Base-by-base conservation (phyloP, 2,888 invertebrate species). In the Halictus quadricinctus region DNA sequence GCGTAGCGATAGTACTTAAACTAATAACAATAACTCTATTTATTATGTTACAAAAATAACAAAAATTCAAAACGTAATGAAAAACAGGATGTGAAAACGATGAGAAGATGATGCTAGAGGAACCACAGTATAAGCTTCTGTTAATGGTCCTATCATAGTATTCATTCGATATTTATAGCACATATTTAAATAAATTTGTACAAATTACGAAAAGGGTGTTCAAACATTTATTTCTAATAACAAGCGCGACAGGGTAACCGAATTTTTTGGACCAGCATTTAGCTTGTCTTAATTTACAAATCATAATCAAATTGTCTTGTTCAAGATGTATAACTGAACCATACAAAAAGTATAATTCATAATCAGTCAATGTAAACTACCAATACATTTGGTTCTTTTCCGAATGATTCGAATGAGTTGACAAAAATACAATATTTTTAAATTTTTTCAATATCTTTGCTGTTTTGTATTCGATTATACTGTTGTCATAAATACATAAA, bases 151-250 rank as follows among this genome's bases (percentile, higher is more conserved):
- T n/a, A 12, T 58, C 58, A 21, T 58, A n/a, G 72, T 50, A 72
- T 43, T 69, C 48, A 25, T 29, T 54, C 25, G 10, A 66, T n/a
- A 69, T 48, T 29, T 58, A 46, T n/a, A 8, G 15, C 75, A 18
- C 18, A 29, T 70, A 7, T n/a, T 50, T 74, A 8, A 82, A 77
- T 69, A 76, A 66, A 54, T 64, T 29, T 36, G 18, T 43, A 58
- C 21, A 50, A 66, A 43, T 50, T 69, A 41, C 1, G n/a, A 21
- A 12, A 18, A 29, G n/a, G 15, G 29, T 21, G 41, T 41, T 70
- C 10, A 5, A 43, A 13, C 12, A 41, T 7, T 70, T 70, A 13
- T 43, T 70, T 21, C 0, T 58, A n/a, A 58, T n/a, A 58, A 41
- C 18, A 43, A 41, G n/a, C 15, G 36, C 36, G 36, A 36, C 36